Percentiles rank a stretch among this genome's conserved stretches.
These are phyloP conservation scores for Ctenochaetus hawaiiensis DNA, from an alignment of 2,797 vertebrate species.

Conservation along the genomic window DNA sequence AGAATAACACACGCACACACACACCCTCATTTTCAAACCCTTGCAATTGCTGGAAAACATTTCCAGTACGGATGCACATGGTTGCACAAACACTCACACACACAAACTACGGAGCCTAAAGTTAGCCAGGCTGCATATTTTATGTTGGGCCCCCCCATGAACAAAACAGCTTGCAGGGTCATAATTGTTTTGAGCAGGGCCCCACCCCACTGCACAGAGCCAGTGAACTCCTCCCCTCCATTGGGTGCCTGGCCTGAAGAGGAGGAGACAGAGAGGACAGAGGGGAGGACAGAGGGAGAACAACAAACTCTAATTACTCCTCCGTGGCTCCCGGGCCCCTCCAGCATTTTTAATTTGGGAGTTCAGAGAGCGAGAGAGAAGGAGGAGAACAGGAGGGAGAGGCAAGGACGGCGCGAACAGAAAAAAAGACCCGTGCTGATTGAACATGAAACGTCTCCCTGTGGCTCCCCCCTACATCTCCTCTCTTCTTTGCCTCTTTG, in stretches of 20 bases:
- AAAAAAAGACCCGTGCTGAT: constrained; percentile 35
- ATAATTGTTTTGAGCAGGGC: constrained; percentile 63
- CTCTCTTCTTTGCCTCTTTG: constrained; percentile 44
- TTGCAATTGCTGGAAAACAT: constrained; percentile 44
- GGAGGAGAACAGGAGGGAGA: constrained; percentile 23
- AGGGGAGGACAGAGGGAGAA: constrained; percentile 49
- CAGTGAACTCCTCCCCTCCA: constrained; percentile 59
- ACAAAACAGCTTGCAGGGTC: constrained; percentile 81
- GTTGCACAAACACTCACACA: constrained; percentile 15
- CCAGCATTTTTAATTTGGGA: constrained; percentile 53
- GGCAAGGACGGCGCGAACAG: constrained; percentile 19
- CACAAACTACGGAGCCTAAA: constrained; percentile 22
- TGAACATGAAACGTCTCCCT: constrained; percentile 72
- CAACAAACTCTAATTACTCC: constrained; percentile 79
- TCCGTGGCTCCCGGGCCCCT: constrained; percentile 60
- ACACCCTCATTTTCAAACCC: constrained; percentile 37
- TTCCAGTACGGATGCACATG: constrained; percentile 44
- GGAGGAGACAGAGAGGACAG: constrained; percentile 53
- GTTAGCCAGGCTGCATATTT: constrained; percentile 72
- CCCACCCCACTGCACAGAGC: constrained; percentile 65
- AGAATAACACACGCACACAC: constrained; percentile 18
- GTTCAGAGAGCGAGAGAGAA: constrained; percentile 5
- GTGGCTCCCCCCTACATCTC: constrained; percentile 52
- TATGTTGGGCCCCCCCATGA: constrained; percentile 73
- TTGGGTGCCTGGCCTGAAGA: constrained; percentile 50